Evolutionary conservation across 2,797 vertebrate species (phyloP), one percentile per base, ranked within the genome.

Genomic region (Propithecus deckenii): DNA sequence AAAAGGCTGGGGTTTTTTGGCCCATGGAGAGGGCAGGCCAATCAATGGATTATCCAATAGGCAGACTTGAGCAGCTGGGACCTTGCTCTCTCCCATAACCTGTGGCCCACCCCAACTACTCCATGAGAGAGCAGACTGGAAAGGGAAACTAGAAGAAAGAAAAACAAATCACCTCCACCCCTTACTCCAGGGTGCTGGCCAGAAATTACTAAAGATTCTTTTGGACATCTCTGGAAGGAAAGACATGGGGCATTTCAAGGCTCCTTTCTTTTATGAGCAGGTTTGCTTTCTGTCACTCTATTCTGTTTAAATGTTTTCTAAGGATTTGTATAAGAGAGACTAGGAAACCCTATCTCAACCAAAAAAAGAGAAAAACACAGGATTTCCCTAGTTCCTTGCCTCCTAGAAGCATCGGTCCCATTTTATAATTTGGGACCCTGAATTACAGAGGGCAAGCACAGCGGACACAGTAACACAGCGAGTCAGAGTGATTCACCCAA

Each of bases 251-350:
- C 35, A 92, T 30, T n/a, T 57, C 28, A 46, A 84, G 85, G 50
- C 18, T 43, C 30, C 78, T 55, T 89, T 74, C 67, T 67, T 69
- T 25, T 80, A 35, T 71, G 18, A 85, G n/a, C 57, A 85, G 80
- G 50, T 63, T 93, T 48, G 57, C 48, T n/a, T 93, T 86, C 48
- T 13, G 23, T 28, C 15, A 55, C 80, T 38, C 50, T 89, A 32
- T 38, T 94, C 78, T 75, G 67, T 88, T 63, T 67, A 86, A 96
- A 94, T 20, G 52, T 80, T 85, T 97, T 63, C 65, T 71, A 55
- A 85, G 67, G 57, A 80, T 76, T 86, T 48, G 28, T 32, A 28
- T 5, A 84, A 61, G 25, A 76, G 61, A 81, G 63, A 38, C 32
- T n/a, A 50, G 72, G 63, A 90, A 92, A 93, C 41, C 28, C 46